phyloP scores from a whole-genome alignment of 2,797 vertebrate genomes.

The Pseudochirops cupreus region DNA sequence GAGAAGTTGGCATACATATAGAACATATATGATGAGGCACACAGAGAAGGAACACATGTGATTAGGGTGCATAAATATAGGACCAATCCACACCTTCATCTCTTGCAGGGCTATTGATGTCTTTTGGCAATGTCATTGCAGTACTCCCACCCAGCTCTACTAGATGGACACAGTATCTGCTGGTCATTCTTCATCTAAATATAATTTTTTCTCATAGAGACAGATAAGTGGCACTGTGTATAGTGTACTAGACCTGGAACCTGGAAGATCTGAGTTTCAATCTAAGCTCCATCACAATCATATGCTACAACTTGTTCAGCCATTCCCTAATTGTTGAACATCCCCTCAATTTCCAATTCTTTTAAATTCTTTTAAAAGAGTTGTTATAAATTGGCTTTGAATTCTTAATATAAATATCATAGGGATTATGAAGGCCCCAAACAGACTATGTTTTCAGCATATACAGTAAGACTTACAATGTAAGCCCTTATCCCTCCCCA shows the following conservation, averaged over 20 bases:
- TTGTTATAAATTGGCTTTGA: not conserved
- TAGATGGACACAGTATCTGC: not conserved
- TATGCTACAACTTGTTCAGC: not conserved
- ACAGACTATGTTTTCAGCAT: not conserved
- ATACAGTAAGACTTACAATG: not conserved
- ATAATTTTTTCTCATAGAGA: not conserved
- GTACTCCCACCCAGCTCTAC: not conserved
- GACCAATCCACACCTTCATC: not conserved
- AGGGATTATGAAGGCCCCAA: not conserved
- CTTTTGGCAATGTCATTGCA: not conserved
- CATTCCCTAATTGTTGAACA: not conserved
- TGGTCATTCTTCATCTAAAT: not conserved
- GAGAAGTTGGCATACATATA: not conserved
- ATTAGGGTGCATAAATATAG: not conserved
- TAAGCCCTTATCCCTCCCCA: not conserved
- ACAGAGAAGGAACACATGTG: not conserved
- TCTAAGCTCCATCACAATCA: not conserved
- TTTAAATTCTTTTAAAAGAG: not conserved
- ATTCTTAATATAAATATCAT: not conserved
- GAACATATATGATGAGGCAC: not conserved
- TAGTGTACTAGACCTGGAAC: not conserved
- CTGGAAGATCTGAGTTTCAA: not conserved
- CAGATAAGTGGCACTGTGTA: not conserved
- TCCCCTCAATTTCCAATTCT: not conserved
- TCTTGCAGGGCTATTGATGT: not conserved